A percentile compares a stretch with the other conserved stretches of the same genome.
Conservation (phyloP, 2,113 vertebrate species). For the Eolophus roseicapilla region DNA sequence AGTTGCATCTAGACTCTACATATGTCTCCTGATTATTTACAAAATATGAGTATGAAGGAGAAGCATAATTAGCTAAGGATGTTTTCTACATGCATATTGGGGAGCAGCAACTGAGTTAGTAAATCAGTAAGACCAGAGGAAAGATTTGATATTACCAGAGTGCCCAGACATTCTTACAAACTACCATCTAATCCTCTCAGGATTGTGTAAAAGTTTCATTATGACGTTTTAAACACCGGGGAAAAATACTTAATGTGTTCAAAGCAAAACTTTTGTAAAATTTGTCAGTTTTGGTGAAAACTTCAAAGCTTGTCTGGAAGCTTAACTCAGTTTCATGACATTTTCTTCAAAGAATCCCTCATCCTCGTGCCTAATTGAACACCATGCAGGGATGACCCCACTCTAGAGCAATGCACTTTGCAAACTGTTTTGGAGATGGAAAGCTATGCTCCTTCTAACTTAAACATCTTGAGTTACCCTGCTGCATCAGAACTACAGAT, state of each 20-base stretch:
- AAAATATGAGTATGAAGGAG: not conserved
- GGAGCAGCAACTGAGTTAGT: not conserved
- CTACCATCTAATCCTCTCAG: not conserved
- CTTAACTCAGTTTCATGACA: not conserved
- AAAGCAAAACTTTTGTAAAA: not conserved
- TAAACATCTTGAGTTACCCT: not conserved
- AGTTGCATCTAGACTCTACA: not conserved
- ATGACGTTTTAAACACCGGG: not conserved
- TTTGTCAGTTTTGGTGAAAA: not conserved
- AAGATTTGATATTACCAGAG: not conserved
- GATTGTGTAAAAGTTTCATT: not conserved
- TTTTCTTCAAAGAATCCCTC: not conserved
- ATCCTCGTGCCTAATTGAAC: not conserved
- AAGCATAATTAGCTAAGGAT: not conserved
- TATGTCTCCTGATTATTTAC: not conserved
- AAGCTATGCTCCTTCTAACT: not conserved
- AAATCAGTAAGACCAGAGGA: not conserved
- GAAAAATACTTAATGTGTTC: not conserved
- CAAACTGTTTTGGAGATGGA: not conserved
- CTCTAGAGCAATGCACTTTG: not conserved
- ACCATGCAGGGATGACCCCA: accelerated
- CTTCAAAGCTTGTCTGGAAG: not conserved
- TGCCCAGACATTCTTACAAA: not conserved
- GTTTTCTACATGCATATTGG: not conserved
- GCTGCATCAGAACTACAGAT: not conserved